Base-by-base conservation (phyloP, 2,113 vertebrate species). In the Alethe diademata region DNA sequence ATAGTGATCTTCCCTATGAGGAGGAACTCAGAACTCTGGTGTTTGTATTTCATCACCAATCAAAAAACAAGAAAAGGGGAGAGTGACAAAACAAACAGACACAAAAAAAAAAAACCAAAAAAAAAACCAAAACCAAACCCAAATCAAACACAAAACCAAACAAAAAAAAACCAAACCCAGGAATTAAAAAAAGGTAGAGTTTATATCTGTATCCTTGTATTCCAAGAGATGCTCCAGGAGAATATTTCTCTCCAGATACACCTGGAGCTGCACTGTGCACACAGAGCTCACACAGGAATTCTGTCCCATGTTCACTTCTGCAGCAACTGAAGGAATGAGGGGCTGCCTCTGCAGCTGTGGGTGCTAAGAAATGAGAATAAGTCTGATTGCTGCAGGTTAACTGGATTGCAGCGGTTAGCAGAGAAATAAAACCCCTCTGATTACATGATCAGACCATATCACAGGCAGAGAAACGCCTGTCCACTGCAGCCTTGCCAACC, bases 231-330 rank as follows among this genome's bases (percentile, higher is more conserved):
- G 17, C 22, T 70, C 33, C 24, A 57, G 28, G 20, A 38, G 16
- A 64, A 3, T 22, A 38, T 22, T 45, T 73, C 19, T 42, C 22
- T 72, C 14, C 54, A 62, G 4, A 5, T 20, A 15, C 38, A 19
- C 19, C 20, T 2, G 2, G 17, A 73, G 65, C 25, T 38, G 51
- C 4, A 1, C 25, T 0, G 1, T 7, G 8, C 28, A 48, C 35
- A 19, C 12, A 36, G 14, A 71, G 31, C 13, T 57, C 42, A 17
- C 12, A 17, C 7, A 38, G 56, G 50, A 28, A 35, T 22, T 86
- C 60, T 18, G 33, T 14, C 16, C 54, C 17, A 0, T 11, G 40
- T 3, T 25, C 36, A 4, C 16, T 66, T 33, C 42, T n/a, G 22
- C 6, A 8, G 71, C 38, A 60, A 42, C 18, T 35, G 35, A 35